phyloP scores from a whole-genome alignment of 23 tunicate genomes.

The Phallusia fumigata region DNA sequence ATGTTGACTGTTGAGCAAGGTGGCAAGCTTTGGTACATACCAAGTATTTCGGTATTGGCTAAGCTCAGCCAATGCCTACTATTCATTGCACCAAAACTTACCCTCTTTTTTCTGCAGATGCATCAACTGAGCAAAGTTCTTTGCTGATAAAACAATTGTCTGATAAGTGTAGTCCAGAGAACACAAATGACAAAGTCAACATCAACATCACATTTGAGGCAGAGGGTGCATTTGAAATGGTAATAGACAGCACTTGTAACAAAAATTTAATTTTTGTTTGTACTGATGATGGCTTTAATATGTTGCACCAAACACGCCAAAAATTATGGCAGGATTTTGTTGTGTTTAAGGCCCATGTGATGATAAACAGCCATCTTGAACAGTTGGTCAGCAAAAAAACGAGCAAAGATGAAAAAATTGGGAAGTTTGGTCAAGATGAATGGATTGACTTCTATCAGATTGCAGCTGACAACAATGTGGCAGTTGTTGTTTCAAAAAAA shows the following conservation, averaged over 20 bases:
- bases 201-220: neutral
- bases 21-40: too few relatives aligned
- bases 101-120: neutral
- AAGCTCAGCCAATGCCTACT: too few relatives aligned
- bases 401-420: conserved; percentile 1
- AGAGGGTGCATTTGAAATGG: neutral
- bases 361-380: neutral
- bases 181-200: neutral
- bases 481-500: neutral
- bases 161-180: neutral
- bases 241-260: neutral
- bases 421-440: conserved; percentile 23
- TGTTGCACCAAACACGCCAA: too few relatives aligned
- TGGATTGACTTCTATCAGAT: conserved; percentile 25
- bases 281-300: too few relatives aligned
- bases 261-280: too few relatives aligned
- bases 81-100: neutral
- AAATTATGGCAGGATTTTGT: too few relatives aligned
- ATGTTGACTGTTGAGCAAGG: too few relatives aligned
- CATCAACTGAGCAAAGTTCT: neutral
- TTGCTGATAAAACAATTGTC: neutral
- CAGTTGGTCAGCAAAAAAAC: conserved; percentile 19
- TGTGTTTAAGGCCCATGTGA: conserved; percentile 26
- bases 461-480: conserved; percentile 14
- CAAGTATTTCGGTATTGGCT: too few relatives aligned